Evolutionary conservation across 2,797 vertebrate species (phyloP).

Genomic region (Ibycter americanus): DNA sequence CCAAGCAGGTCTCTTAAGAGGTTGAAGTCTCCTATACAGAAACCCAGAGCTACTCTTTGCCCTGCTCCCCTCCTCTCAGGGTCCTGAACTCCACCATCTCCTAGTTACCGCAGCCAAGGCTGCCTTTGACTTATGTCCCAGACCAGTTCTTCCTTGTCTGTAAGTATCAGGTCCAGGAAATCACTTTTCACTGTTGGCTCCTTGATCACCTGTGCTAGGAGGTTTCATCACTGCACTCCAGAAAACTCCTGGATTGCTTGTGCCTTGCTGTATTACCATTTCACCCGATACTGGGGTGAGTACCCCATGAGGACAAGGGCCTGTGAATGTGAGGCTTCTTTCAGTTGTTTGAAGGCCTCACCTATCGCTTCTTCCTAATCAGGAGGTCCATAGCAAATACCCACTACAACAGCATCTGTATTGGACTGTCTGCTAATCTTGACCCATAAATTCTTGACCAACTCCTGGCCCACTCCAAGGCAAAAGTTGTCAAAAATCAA

Average conservation of each 20-base stretch:
- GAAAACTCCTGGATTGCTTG: not conserved
- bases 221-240: not conserved
- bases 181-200: not conserved
- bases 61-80: not conserved
- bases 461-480: not conserved
- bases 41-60: not conserved
- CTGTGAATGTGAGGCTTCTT: not conserved
- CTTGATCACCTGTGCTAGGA: not conserved
- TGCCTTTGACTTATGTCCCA: not conserved
- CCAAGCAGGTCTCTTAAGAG: not conserved
- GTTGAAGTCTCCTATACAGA: not conserved
- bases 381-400: not conserved
- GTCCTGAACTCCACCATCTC: not conserved
- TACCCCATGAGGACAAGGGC: not conserved
- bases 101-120: not conserved
- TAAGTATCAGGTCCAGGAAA: not conserved
- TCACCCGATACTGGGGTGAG: rapidly evolving
- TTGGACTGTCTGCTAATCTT: not conserved
- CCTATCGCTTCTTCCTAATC: not conserved
- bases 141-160: not conserved
- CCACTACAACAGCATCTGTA: not conserved
- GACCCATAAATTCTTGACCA: not conserved
- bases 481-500: not conserved
- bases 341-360: not conserved
- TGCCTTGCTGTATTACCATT: not conserved